phyloP scores from a whole-genome alignment of 2,113 vertebrate species.

The Phyllopteryx taeniolatus region DNA sequence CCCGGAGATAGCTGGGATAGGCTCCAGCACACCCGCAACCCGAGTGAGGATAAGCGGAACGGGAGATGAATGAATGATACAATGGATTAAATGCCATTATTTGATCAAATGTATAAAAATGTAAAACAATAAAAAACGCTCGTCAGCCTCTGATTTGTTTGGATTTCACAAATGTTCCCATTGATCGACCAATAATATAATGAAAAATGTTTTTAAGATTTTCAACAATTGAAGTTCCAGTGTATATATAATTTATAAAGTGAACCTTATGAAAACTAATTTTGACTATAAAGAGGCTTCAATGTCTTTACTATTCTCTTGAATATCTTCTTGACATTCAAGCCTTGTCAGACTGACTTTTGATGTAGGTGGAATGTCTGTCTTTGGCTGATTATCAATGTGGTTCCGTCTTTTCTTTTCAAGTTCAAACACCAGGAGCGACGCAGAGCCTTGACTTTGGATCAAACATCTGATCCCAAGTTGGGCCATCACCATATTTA shows the following conservation, averaged over 20 bases:
- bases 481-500: slow-evolving; percentile 30
- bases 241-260: not conserved
- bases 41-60: too few relatives aligned
- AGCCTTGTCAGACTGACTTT: slow-evolving; percentile 47
- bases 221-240: not conserved
- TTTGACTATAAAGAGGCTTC: slow-evolving; percentile 39
- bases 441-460: slow-evolving; percentile 51
- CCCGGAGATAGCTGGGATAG: too few relatives aligned
- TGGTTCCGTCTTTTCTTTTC: slow-evolving; percentile 65
- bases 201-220: not conserved
- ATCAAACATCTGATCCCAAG: slow-evolving; percentile 57
- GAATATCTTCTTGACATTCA: slow-evolving; percentile 36
- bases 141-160: not conserved
- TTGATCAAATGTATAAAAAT: too few relatives aligned
- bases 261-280: slow-evolving; percentile 27
- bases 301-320: slow-evolving; percentile 11
- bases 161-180: not conserved
- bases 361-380: slow-evolving; percentile 62
- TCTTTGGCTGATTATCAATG: slow-evolving; percentile 57
- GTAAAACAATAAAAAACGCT: too few relatives aligned
- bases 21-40: too few relatives aligned
- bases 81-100: too few relatives aligned
- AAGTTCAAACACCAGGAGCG: slow-evolving; percentile 56
- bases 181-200: not conserved
- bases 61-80: too few relatives aligned